Evolutionary conservation across 2,888 invertebrate species (phyloP).

Genomic region (Pelosia muscerda): DNA sequence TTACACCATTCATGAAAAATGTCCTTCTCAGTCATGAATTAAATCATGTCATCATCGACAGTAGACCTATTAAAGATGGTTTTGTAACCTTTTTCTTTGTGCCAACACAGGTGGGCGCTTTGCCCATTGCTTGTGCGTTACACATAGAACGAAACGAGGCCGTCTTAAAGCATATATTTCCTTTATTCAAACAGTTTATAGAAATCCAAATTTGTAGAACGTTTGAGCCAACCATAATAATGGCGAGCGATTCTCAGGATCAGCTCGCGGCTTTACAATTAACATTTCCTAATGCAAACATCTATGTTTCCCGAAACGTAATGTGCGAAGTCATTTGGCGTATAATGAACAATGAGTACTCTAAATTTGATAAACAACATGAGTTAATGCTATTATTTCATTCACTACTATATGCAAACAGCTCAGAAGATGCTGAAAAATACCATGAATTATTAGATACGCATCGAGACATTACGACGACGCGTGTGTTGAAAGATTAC

Average conservation of each 20-base stretch:
- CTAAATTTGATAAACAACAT: constrained; percentile 25
- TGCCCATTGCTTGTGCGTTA: constrained; percentile 57
- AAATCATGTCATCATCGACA: constrained; percentile 34
- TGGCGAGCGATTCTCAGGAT: constrained; percentile 39
- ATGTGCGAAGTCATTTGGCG: constrained; percentile 36
- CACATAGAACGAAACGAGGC: constrained; percentile 42
- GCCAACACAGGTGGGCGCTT: constrained; percentile 52
- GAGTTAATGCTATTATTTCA: constrained; percentile 32
- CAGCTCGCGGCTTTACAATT: constrained; percentile 40
- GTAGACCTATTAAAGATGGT: background rate
- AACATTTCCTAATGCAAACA: constrained; percentile 43
- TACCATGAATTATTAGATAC: background rate
- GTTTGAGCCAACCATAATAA: background rate
- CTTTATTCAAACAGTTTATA: constrained; percentile 10
- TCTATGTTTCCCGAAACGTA: constrained; percentile 27
- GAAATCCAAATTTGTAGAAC: background rate
- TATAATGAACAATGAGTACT: constrained; percentile 31
- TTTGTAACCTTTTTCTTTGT: constrained; percentile 50
- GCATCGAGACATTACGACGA: constrained; percentile 15
- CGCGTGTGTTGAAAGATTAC: constrained; percentile 29
- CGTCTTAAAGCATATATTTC: constrained; percentile 50
- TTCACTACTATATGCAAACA: constrained; percentile 24
- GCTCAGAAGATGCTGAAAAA: constrained; percentile 21
- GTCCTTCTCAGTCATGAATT: constrained; percentile 41
- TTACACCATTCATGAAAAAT: constrained; percentile 60